These are phyloP conservation scores for Alethe diademata DNA, from an alignment of 2,113 vertebrate genomes.

Conservation along the genomic window DNA sequence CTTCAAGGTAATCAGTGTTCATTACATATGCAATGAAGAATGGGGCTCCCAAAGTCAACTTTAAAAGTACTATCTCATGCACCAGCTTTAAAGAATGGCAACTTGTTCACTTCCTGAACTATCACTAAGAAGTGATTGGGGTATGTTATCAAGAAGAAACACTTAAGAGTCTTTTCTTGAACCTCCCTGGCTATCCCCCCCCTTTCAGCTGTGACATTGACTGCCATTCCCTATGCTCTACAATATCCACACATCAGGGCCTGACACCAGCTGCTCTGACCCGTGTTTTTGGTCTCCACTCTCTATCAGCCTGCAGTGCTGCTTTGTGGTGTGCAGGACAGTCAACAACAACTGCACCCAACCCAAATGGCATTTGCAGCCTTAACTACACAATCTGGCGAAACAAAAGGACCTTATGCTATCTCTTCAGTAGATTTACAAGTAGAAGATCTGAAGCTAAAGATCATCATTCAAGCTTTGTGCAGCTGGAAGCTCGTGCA, in stretches of 20 bases:
- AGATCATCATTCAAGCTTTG: background rate
- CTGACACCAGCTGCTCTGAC: background rate
- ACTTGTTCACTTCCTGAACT: background rate
- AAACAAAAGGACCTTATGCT: background rate
- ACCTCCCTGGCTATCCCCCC: background rate
- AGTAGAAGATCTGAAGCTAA: background rate
- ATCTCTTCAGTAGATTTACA: background rate
- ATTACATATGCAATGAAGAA: background rate
- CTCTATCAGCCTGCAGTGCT: background rate
- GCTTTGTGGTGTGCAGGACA: background rate
- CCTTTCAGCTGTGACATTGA: background rate
- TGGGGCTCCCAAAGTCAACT: background rate
- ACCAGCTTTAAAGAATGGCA: background rate
- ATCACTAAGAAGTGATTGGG: background rate
- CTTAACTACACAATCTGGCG: accelerated
- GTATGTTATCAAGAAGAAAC: background rate
- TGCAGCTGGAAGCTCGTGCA: background rate
- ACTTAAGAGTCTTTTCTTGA: background rate
- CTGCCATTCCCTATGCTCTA: background rate
- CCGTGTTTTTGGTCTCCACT: background rate
- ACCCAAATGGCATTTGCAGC: accelerated
- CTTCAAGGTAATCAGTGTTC: background rate
- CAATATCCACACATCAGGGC: background rate
- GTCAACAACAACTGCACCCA: background rate
- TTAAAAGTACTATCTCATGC: background rate